phyloP scores from a whole-genome alignment of 2,888 invertebrate genomes.

The Magallana nippona region DNA sequence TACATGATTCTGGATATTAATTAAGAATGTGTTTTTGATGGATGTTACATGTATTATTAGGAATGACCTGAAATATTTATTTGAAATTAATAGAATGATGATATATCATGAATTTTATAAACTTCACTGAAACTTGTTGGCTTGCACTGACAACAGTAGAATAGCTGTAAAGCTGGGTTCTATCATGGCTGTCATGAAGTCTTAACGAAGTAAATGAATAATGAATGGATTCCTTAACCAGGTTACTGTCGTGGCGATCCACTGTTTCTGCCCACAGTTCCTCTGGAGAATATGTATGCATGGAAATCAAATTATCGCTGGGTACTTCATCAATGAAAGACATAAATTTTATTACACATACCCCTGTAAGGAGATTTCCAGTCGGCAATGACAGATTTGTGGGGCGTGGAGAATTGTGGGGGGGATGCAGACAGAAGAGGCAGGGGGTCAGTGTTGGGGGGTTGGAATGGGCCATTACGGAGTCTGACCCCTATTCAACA shows the following conservation, averaged over 20 bases:
- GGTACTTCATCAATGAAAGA: constrained; percentile 1
- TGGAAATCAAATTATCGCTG: constrained; percentile 14
- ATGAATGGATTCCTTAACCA: background rate
- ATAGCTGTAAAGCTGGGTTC: no score
- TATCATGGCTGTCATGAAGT: no score
- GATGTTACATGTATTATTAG: no score
- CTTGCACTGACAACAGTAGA: no score
- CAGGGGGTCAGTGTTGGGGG: background rate
- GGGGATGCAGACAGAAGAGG: background rate
- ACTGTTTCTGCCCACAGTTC: background rate
- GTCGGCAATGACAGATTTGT: constrained; percentile 1
- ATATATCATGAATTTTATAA: no score
- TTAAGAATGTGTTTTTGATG: no score
- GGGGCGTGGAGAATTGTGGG: constrained; percentile 7
- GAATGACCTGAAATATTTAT: no score
- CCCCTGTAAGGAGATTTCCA: background rate
- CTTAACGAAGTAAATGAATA: background rate
- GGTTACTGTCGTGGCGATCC: background rate
- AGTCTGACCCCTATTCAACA: background rate
- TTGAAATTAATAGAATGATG: no score
- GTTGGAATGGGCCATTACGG: constrained; percentile 6
- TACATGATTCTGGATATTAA: no score
- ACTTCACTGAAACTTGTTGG: no score
- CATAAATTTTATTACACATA: constrained; percentile 9
- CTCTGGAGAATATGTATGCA: background rate